These are phyloP conservation scores for Malacoraja senta DNA, from an alignment of 2,797 vertebrate genomes.

Conservation along the genomic window DNA sequence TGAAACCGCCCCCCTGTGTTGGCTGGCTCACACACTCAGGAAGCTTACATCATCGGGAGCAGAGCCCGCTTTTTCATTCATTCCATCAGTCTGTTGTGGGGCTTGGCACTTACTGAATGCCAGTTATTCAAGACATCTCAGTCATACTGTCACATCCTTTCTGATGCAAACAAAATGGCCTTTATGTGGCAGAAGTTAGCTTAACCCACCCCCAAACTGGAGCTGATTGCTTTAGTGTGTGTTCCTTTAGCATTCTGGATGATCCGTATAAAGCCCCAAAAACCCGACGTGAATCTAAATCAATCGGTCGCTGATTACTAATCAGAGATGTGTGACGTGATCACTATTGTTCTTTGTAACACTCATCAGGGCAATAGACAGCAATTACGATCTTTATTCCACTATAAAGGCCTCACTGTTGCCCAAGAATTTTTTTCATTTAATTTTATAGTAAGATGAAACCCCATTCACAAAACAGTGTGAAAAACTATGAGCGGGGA, in stretches of 20 bases:
- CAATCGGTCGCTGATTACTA: background rate
- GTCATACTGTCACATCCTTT: slow-evolving; percentile 22
- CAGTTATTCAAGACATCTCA: slow-evolving; percentile 22
- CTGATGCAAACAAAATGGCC: slow-evolving; percentile 22
- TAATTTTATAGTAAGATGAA: background rate
- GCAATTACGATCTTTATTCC: background rate
- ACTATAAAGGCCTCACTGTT: background rate
- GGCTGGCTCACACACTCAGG: background rate
- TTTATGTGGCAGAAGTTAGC: slow-evolving; percentile 13
- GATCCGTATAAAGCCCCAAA: background rate
- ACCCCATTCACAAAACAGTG: background rate
- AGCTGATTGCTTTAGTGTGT: background rate
- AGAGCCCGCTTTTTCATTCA: slow-evolving; percentile 20
- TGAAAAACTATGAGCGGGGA: background rate
- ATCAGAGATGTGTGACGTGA: background rate
- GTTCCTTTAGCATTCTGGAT: background rate
- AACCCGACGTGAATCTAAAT: slow-evolving; percentile 3
- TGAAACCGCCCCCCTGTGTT: background rate
- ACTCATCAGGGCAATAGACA: background rate
- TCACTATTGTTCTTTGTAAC: background rate
- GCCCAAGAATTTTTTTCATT: background rate
- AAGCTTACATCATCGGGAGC: background rate
- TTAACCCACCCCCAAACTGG: background rate
- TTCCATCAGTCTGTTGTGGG: background rate
- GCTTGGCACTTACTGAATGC: slow-evolving; percentile 19